Evolutionary conservation across 1,140 invertebrate species (phyloP).

Genomic region (Penaeus indicus): DNA sequence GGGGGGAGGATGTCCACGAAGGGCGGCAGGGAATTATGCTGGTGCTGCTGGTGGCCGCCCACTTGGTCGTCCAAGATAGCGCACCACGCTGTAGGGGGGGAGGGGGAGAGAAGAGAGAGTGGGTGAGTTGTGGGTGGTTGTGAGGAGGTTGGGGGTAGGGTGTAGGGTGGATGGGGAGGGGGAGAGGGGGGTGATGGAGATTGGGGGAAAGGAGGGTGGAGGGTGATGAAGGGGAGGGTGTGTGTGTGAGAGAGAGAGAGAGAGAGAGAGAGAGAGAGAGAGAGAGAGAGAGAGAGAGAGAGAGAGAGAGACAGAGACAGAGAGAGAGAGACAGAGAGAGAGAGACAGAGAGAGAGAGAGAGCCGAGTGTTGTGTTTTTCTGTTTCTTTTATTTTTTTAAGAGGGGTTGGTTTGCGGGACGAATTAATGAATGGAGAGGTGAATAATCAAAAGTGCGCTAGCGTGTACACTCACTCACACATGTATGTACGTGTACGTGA

Average conservation of each 20-base stretch:
- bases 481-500: too few relatives aligned
- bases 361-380: not conserved
- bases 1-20: conserved; percentile 63
- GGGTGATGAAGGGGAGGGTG: not conserved
- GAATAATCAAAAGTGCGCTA: too few relatives aligned
- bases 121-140: too few relatives aligned
- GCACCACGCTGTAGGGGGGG: conserved; percentile 33
- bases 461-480: too few relatives aligned
- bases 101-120: not conserved
- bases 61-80: conserved; percentile 50
- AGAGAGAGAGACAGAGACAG: not conserved
- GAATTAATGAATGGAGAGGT: too few relatives aligned
- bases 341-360: not conserved
- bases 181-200: not conserved
- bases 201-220: too few relatives aligned
- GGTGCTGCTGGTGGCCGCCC: conserved; percentile 22
- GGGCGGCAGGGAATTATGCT: conserved; percentile 58
- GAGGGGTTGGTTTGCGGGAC: too few relatives aligned
- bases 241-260: conserved; percentile 19
- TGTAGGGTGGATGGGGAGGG: not conserved
- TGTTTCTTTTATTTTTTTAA: too few relatives aligned
- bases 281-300: not conserved
- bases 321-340: not conserved
- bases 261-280: conserved; percentile 20
- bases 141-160: not conserved